These are phyloP conservation scores for Ormyrus thymus DNA, from an alignment of 2,888 invertebrate genomes.

Conservation along the genomic window DNA sequence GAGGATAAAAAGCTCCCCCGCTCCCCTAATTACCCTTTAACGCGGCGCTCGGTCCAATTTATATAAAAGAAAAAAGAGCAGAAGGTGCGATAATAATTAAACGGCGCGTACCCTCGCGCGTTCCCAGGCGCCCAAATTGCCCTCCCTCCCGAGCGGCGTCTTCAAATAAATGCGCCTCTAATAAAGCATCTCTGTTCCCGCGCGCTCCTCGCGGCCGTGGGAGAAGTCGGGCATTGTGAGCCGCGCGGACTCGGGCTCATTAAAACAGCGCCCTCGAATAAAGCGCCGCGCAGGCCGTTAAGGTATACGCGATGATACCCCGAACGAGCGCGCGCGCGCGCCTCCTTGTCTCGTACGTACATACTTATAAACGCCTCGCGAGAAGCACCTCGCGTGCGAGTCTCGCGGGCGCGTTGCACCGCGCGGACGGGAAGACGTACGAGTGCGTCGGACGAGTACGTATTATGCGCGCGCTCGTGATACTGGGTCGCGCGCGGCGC, in stretches of 20 bases:
- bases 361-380: neutral
- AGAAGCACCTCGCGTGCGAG: neutral
- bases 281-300: neutral
- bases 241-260: conserved; percentile 2
- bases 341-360: neutral
- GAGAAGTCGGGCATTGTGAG: neutral
- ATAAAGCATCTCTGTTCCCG: neutral
- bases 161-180: conserved; percentile 7
- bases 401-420: neutral
- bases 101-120: neutral
- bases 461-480: neutral
- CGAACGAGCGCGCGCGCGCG: neutral
- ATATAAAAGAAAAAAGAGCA: neutral
- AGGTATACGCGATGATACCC: no score
- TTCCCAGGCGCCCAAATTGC: no score
- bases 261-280: conserved; percentile 13
- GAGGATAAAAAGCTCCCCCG: neutral
- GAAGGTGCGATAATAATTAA: conserved; percentile 38
- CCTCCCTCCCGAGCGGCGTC: neutral
- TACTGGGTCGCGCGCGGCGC: no score
- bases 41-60: neutral
- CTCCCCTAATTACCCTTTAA: neutral
- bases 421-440: neutral
- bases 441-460: neutral
- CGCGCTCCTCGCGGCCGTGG: neutral